These are phyloP conservation scores for Meloidogyne floridensis DNA, from an alignment of 1,140 invertebrate genomes.

Conservation along the genomic window DNA sequence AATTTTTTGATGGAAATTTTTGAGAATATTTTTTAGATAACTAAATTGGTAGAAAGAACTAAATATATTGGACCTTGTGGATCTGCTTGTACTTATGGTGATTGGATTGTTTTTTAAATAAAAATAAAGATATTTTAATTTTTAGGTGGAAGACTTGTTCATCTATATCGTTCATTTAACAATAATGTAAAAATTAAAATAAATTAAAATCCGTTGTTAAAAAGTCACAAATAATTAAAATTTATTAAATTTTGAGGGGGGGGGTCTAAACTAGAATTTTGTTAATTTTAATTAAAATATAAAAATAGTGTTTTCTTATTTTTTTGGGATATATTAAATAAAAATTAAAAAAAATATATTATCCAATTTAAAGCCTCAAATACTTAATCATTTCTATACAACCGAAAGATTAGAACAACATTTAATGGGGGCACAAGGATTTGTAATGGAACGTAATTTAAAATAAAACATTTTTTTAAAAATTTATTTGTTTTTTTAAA, in stretches of 20 bases:
- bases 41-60: slow-evolving; percentile 38
- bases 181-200: slow-evolving; percentile 1
- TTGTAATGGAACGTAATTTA: slow-evolving; percentile 48
- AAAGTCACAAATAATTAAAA: background rate
- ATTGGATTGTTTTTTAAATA: background rate
- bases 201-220: background rate
- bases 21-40: slow-evolving; percentile 20
- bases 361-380: slow-evolving; percentile 40
- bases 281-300: no score
- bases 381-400: slow-evolving; percentile 59
- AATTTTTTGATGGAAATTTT: background rate
- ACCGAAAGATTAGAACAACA: slow-evolving; percentile 53
- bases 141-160: background rate
- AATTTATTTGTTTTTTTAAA: slow-evolving; percentile 30
- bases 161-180: background rate
- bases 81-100: slow-evolving; percentile 44
- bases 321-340: no score
- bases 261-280: no score
- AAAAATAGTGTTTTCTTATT: no score
- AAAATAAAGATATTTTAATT: background rate
- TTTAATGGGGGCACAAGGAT: slow-evolving; percentile 48
- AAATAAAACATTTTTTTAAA: background rate
- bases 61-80: slow-evolving; percentile 45
- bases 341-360: background rate
- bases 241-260: no score